These are phyloP conservation scores for Lapara coniferarum DNA, from an alignment of 2,888 invertebrate species.

Conservation along the genomic window DNA sequence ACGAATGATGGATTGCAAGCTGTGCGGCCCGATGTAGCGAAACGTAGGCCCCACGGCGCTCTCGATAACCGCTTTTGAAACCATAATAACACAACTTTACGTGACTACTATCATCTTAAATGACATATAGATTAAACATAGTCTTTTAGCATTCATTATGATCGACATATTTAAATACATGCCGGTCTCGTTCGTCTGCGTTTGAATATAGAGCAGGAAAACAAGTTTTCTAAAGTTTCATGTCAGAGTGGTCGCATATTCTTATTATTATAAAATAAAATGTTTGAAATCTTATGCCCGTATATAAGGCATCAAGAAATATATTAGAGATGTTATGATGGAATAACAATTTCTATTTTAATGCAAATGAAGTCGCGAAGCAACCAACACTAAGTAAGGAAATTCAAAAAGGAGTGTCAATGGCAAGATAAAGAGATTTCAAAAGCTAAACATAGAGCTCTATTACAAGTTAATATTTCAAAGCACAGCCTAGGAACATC, in stretches of 20 bases:
- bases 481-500: neutral
- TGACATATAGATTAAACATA: slow-evolving; percentile 23
- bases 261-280: neutral
- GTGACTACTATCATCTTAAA: slow-evolving; percentile 27
- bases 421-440: slow-evolving; percentile 12
- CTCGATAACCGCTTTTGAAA: slow-evolving; percentile 43
- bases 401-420: neutral
- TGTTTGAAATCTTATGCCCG: no score
- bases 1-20: slow-evolving; percentile 51
- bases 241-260: neutral
- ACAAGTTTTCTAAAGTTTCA: neutral
- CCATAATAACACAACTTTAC: slow-evolving; percentile 36
- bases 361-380: neutral
- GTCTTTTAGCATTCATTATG: slow-evolving; percentile 2
- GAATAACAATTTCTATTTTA: neutral
- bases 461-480: slow-evolving; percentile 11
- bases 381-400: neutral
- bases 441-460: slow-evolving; percentile 10
- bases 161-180: slow-evolving; percentile 11
- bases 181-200: slow-evolving; percentile 1
- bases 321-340: neutral
- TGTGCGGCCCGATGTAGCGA: slow-evolving; percentile 32
- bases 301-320: neutral
- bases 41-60: slow-evolving; percentile 32
- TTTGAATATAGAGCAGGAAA: slow-evolving; percentile 6